A percentile compares a stretch with the other conserved stretches of the same genome.
phyloP scores from a whole-genome alignment of 2,888 invertebrate genomes.

The Unio pictorum region DNA sequence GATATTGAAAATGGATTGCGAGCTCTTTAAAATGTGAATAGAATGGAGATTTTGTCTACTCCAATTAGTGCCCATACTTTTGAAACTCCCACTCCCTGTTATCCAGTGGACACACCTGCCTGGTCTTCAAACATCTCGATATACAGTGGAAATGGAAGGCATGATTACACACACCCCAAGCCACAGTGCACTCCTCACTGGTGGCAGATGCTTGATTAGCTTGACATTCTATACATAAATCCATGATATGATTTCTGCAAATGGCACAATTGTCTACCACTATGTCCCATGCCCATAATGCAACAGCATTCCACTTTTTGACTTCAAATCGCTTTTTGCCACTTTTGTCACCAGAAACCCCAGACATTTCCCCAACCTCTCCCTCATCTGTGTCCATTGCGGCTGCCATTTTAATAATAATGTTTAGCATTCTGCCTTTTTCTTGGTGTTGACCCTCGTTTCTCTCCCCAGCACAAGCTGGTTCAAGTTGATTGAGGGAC shows the following conservation, averaged over 20 bases:
- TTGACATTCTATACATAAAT: constrained; percentile 99
- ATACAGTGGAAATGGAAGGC: constrained; percentile 99
- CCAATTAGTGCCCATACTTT: constrained; percentile 21
- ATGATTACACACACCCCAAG: constrained; percentile 99
- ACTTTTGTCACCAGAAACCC: constrained; percentile 86
- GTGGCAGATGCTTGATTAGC: constrained; percentile 93
- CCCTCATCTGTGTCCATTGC: constrained; percentile 94
- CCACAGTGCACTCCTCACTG: constrained; percentile 99
- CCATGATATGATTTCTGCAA: constrained; percentile 99
- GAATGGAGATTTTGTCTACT: too few relatives aligned
- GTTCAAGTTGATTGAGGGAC: too few relatives aligned
- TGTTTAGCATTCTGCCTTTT: too few relatives aligned
- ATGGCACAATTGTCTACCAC: constrained; percentile 99
- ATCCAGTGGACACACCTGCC: constrained; percentile 99
- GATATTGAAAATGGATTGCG: too few relatives aligned
- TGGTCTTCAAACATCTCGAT: constrained; percentile 98
- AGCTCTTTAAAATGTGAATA: too few relatives aligned
- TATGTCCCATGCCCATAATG: constrained; percentile 99
- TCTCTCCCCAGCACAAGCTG: too few relatives aligned
- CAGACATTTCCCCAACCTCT: constrained; percentile 71
- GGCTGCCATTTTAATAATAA: constrained; percentile 63
- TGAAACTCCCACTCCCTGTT: constrained; percentile 99
- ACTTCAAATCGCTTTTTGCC: constrained; percentile 98
- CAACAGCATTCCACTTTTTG: constrained; percentile 99
- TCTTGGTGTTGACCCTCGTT: too few relatives aligned